Base-by-base conservation (phyloP, 1,140 invertebrate genomes). In the Phenacoccus solenopsis region DNA sequence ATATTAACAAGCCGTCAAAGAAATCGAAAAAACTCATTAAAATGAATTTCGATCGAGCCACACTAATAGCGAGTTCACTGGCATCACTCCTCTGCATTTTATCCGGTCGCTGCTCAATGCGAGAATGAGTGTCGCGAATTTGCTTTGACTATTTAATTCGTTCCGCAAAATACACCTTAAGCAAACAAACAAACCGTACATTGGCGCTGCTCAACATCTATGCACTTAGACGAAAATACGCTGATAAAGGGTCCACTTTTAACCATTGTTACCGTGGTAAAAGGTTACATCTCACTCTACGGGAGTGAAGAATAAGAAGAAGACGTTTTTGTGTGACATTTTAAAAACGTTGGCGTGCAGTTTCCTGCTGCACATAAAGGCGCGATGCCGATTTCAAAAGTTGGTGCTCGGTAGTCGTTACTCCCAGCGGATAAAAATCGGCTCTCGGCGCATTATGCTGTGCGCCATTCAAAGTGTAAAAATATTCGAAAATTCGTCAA, bases 111-210 rank as follows among this genome's bases (percentile, higher is more conserved):
- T n/a, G n/a, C n/a, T n/a, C n/a, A n/a, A n/a, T n/a, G n/a, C n/a
- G n/a, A n/a, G n/a, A n/a, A n/a, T n/a, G n/a, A 49, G 4, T 9
- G 16, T 10, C 38, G 38, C 38, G 38, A 49, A 49, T 49, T 64
- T 64, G 25, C 59, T 64, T 64, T 64, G 59, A 64, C 59, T 64
- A 27, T 24, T 64, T 64, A 24, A 64, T 64, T 64, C 59, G 59
- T 64, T 64, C 59, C 59, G 25, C 20, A 64, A 64, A 64, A 25
- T 49, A 49, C 16, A 49, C 38, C 38, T 49, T 49, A 49, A 49
- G 38, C 4, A 49, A 49, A 49, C 38, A 49, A 49, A 49, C 38
- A 49, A 49, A 49, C 38, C 20, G 12, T 10, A 49, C 16, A 49
- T 49, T n/a, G 38, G 38, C 38, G 38, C n/a, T n/a, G 38, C 38